A percentile compares a stretch with the other conserved stretches of the same genome.
phyloP scores from a whole-genome alignment of 2,113 vertebrate species.

The Diadophis punctatus region DNA sequence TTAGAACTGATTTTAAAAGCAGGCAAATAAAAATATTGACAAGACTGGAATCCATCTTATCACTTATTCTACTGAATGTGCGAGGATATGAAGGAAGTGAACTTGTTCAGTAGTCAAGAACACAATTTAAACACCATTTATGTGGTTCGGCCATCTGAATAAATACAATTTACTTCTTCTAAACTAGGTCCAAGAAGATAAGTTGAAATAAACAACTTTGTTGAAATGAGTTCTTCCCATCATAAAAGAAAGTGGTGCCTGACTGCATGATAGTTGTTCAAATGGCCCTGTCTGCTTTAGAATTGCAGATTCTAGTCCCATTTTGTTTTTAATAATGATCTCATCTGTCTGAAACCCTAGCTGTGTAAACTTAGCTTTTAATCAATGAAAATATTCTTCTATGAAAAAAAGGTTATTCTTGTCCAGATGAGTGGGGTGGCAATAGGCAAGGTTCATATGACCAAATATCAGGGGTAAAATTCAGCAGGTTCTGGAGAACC shows the following conservation, averaged over 20 bases:
- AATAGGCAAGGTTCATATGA: background rate
- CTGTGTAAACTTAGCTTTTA: slow-evolving; percentile 4
- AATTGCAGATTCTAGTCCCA: background rate
- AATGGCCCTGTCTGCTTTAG: background rate
- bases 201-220: background rate
- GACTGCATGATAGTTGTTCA: slow-evolving; percentile 8
- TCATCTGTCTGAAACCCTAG: slow-evolving; percentile 8
- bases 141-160: background rate
- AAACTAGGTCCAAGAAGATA: background rate
- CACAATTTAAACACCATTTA: background rate
- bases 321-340: background rate
- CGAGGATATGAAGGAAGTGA: background rate
- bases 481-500: too few species aligned
- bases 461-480: background rate
- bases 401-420: background rate
- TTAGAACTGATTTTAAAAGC: background rate
- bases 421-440: background rate
- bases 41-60: background rate
- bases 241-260: background rate
- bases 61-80: background rate
- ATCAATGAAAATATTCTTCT: background rate
- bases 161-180: background rate
- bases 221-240: background rate
- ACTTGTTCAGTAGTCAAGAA: background rate
- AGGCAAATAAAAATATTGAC: background rate